These are phyloP conservation scores for Nysson spinosus DNA, from an alignment of 2,888 invertebrate species.

Conservation along the genomic window DNA sequence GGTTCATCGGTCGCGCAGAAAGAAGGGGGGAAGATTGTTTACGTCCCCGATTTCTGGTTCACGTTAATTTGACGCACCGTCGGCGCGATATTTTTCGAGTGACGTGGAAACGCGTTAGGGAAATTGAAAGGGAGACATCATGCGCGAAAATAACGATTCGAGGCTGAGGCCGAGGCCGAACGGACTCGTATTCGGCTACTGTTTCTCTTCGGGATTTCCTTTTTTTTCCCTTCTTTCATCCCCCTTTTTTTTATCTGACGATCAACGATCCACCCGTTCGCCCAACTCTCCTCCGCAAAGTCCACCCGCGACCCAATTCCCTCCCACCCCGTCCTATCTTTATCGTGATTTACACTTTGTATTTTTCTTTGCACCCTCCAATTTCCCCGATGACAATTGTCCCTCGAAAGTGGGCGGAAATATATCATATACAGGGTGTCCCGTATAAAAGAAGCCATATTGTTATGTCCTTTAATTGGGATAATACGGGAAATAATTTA, in stretches of 20 bases:
- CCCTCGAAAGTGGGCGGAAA: neutral
- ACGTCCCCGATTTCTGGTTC: too few relatives aligned
- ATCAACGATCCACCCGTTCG: conserved; percentile 8
- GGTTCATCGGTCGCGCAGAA: too few relatives aligned
- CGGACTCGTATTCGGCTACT: too few relatives aligned
- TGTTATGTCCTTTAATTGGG: too few relatives aligned
- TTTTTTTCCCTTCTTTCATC: conserved; percentile 11
- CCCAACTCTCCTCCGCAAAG: conserved; percentile 10
- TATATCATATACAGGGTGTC: too few relatives aligned
- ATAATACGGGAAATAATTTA: too few relatives aligned
- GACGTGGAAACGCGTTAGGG: neutral
- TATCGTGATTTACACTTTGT: conserved; percentile 13
- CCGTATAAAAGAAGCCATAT: too few relatives aligned
- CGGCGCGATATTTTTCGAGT: neutral
- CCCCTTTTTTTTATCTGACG: conserved; percentile 8
- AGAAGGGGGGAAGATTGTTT: too few relatives aligned
- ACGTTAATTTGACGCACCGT: too few relatives aligned
- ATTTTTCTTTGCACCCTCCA: conserved; percentile 1
- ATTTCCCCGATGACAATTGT: neutral
- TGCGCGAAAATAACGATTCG: conserved; percentile 4
- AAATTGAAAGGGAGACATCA: too few relatives aligned
- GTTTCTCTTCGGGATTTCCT: neutral
- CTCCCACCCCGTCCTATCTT: conserved; percentile 10
- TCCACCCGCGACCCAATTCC: conserved; percentile 22
- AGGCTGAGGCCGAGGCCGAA: neutral